Percentiles rank a stretch among this genome's conserved stretches.
Evolutionary conservation across 2,888 invertebrate genomes (phyloP).

Genomic region (Odontothrips loti): DNA sequence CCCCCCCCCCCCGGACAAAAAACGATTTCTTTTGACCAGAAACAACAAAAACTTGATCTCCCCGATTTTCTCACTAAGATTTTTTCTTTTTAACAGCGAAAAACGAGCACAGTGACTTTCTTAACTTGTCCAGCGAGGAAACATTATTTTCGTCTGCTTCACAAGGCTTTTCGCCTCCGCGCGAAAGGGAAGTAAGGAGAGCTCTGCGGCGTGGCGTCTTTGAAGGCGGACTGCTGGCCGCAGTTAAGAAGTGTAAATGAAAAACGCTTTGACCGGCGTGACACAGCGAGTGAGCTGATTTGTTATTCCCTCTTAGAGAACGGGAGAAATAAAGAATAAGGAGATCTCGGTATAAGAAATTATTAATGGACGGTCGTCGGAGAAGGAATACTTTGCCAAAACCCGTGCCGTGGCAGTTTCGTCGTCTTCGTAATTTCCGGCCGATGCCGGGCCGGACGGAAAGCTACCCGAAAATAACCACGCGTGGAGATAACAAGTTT

Average conservation of each 20-base stretch:
- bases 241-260: neutral
- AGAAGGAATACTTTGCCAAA: neutral
- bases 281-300: slow-evolving; percentile 5
- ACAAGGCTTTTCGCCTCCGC: neutral
- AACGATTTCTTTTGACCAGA: too few species aligned
- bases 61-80: too few species aligned
- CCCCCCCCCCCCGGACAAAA: neutral
- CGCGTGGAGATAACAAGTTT: too few species aligned
- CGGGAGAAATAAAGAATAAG: neutral
- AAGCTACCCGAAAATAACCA: neutral
- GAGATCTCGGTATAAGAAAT: neutral
- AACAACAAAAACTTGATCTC: too few species aligned
- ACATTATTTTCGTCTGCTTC: neutral
- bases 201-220: neutral
- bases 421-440: too few species aligned
- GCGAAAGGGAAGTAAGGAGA: neutral
- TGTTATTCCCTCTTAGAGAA: slow-evolving; percentile 13
- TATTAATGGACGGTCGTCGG: neutral
- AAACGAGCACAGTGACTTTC: neutral
- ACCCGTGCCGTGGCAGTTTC: neutral
- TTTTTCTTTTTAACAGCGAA: too few species aligned
- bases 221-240: neutral
- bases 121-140: neutral
- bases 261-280: neutral
- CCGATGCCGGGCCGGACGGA: too few species aligned